Evolutionary conservation across 1,140 invertebrate species (phyloP), one percentile per base, ranked within the genome.

Genomic region (Drosophila simulans): DNA sequence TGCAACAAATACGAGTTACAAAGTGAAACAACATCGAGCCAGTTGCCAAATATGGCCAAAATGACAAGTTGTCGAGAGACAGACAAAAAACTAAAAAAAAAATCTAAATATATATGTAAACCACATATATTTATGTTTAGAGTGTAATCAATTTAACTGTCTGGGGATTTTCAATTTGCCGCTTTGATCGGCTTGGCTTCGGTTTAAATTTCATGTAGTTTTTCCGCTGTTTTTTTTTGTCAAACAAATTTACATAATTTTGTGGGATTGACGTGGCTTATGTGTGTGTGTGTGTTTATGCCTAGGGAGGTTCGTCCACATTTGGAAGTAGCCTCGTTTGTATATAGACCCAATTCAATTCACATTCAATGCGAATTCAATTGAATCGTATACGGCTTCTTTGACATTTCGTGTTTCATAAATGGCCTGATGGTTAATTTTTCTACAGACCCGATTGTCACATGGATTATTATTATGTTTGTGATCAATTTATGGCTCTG

Each of bases 401-500:
- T 68, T 76, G 70, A 75, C 78, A 63, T 82, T 82, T 82, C 70
- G 63, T 78, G 65, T 88, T 83, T 86, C 82, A 88, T 83, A 86
- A 86, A 86, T 86, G 82, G 82, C 56, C 58, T 79, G 83, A 88
- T 86, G 82, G 82, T 82, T 85, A 81, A 86, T 86, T 85, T 85
- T 86, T 73, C 63, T 71, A 71, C 73, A 64, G 10, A 60, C 58
- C 74, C 64, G 78, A 68, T 66, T 85, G 82, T 85, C 82, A 66
- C 69, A 70, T 88, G 78, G 83, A 88, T 88, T 82, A 88, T 88
- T 82, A 88, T 85, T 82, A 86, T 82, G 82, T 85, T 82, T 70
- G 63, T 34, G 69, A 65, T 40, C 78, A 88, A 86, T 79, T 75
- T 71, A 86, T 88, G 55, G 66, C 75, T 75, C 59, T 78, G 83